phyloP scores from a whole-genome alignment of 2,113 vertebrate genomes.

The Gnathonemus echidnorhynchus region DNA sequence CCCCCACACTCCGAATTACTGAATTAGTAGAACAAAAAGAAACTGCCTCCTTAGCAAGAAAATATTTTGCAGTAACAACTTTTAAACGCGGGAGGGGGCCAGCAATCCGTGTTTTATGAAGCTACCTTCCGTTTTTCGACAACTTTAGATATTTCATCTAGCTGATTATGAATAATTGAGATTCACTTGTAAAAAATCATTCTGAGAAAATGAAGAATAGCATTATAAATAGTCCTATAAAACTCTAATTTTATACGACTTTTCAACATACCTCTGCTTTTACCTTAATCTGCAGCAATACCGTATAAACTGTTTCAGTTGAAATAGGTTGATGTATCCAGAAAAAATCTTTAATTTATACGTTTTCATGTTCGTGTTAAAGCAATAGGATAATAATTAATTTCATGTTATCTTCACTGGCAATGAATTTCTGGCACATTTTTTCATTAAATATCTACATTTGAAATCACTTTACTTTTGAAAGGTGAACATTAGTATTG shows the following conservation, averaged over 20 bases:
- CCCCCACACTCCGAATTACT: background rate
- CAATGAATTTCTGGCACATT: background rate
- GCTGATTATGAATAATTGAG: background rate
- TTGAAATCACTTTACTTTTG: background rate
- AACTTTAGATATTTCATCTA: background rate
- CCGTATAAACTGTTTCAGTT: background rate
- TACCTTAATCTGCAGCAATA: background rate
- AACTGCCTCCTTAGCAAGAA: background rate
- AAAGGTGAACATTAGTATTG: background rate
- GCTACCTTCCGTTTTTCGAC: background rate
- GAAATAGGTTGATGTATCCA: background rate
- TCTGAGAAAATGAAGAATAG: background rate
- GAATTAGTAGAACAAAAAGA: background rate
- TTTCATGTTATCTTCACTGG: background rate
- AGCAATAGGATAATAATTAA: background rate
- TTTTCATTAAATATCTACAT: background rate
- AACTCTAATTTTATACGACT: background rate
- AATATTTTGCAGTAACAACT: background rate
- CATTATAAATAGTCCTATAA: background rate
- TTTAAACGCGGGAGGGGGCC: background rate
- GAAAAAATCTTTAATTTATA: background rate
- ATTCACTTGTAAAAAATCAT: background rate
- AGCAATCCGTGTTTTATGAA: background rate
- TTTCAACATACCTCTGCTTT: background rate
- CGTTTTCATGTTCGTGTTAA: background rate